Percentiles rank a stretch among this genome's conserved stretches.
Evolutionary conservation across 2,797 vertebrate species (phyloP).

Genomic region (Cyprinodon diabolis): DNA sequence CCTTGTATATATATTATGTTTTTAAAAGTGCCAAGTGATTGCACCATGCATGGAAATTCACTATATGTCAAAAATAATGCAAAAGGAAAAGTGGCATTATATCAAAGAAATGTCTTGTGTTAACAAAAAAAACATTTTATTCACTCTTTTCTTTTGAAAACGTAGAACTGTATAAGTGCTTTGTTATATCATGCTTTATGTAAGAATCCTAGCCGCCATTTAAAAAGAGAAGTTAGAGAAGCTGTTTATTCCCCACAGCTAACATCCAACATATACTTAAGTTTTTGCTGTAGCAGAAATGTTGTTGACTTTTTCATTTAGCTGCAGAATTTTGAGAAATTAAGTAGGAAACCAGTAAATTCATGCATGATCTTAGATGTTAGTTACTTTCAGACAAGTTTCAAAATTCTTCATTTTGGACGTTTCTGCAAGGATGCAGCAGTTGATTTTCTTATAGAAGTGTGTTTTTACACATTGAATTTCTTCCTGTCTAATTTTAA

Average conservation of each 20-base stretch:
- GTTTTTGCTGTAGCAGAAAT: conserved; percentile 31
- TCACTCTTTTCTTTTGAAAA: background rate
- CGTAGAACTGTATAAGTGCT: background rate
- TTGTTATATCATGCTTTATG: background rate
- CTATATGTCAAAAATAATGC: background rate
- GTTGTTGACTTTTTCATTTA: conserved; percentile 11
- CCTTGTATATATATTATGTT: background rate
- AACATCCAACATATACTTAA: conserved; percentile 49
- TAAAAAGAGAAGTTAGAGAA: conserved; percentile 8
- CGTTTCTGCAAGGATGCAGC: background rate
- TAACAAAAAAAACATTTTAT: background rate
- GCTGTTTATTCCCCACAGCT: conserved; percentile 45
- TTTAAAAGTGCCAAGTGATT: background rate
- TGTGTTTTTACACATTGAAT: background rate
- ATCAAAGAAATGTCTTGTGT: background rate
- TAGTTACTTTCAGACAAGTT: conserved; percentile 25
- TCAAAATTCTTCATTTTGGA: background rate
- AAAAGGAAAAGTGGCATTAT: background rate
- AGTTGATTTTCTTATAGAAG: background rate
- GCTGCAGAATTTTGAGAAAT: conserved; percentile 36
- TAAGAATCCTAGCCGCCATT: background rate
- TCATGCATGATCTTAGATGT: conserved; percentile 59
- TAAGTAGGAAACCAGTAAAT: conserved; percentile 46
- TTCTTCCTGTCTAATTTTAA: conserved; percentile 1
- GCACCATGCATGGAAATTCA: background rate